Conservation (phyloP, 2,888 invertebrate genomes). For the Lasioglossum pauxillum region DNA sequence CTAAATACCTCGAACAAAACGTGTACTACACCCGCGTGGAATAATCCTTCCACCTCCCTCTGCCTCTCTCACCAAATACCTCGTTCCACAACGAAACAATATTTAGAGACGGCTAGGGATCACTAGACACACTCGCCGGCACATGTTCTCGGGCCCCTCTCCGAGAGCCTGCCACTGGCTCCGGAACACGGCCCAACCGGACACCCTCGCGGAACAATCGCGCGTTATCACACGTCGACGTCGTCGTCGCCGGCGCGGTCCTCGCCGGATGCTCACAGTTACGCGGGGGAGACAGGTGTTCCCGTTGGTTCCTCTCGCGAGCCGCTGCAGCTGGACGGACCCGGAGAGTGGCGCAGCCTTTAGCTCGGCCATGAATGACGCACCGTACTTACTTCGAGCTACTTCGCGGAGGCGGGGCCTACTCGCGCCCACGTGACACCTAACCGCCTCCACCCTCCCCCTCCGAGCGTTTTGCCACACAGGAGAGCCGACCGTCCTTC, state of each 20-base stretch:
- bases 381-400: slow-evolving; percentile 74
- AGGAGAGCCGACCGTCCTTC: slow-evolving; percentile 32
- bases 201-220: slow-evolving; percentile 46
- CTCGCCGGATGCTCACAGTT: slow-evolving; percentile 61
- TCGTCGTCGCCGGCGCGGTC: slow-evolving; percentile 50
- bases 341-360: slow-evolving; percentile 79
- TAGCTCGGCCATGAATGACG: slow-evolving; percentile 84
- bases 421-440: slow-evolving; percentile 78
- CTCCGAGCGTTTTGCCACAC: slow-evolving; percentile 2
- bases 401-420: slow-evolving; percentile 85
- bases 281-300: slow-evolving; percentile 74
- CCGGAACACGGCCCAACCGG: slow-evolving; percentile 58
- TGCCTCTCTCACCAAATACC: neutral
- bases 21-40: neutral
- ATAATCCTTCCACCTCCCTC: neutral
- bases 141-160: slow-evolving; percentile 54
- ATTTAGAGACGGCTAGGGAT: neutral
- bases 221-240: slow-evolving; percentile 30
- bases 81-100: neutral
- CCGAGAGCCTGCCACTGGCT: slow-evolving; percentile 60
- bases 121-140: slow-evolving; percentile 48
- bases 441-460: slow-evolving; percentile 70
- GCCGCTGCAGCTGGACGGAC: slow-evolving; percentile 74
- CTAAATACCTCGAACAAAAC: neutral
- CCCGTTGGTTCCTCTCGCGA: slow-evolving; percentile 70